A percentile compares a stretch with the other conserved stretches of the same genome.
Evolutionary conservation across 2,888 invertebrate species (phyloP).

Genomic region (Rhamphomyia laevipes): DNA sequence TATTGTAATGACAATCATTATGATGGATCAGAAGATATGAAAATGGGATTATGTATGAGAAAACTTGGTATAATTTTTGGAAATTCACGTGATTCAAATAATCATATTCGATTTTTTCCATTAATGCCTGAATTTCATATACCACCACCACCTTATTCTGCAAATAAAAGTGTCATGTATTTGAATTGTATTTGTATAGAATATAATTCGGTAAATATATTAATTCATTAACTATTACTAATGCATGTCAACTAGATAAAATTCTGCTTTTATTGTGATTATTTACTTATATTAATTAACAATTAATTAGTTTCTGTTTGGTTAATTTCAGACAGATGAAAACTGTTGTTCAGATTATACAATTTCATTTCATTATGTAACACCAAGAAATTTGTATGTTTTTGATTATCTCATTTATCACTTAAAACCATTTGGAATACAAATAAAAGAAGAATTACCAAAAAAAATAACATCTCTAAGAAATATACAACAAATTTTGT

Average conservation of each 20-base stretch:
- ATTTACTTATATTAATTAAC: background rate
- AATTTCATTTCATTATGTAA: constrained; percentile 83
- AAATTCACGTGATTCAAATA: constrained; percentile 76
- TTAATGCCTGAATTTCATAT: constrained; percentile 91
- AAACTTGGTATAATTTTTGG: constrained; percentile 76
- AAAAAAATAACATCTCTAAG: too few species aligned
- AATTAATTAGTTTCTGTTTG: too few species aligned
- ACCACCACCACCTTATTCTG: constrained; percentile 79
- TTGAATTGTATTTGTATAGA: constrained; percentile 93
- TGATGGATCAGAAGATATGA: constrained; percentile 34
- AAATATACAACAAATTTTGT: too few species aligned
- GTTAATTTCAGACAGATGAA: constrained; percentile 1
- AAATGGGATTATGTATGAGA: constrained; percentile 62
- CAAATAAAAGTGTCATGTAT: constrained; percentile 81
- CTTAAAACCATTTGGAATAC: constrained; percentile 61
- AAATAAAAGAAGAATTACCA: too few species aligned
- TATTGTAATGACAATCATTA: constrained; percentile 40
- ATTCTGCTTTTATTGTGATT: background rate
- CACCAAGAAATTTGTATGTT: constrained; percentile 83
- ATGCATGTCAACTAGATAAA: too few species aligned
- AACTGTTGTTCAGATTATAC: constrained; percentile 80
- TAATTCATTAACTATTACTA: too few species aligned
- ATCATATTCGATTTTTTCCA: constrained; percentile 92
- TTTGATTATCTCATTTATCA: constrained; percentile 88
- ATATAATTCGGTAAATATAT: constrained; percentile 51